Base-by-base conservation (phyloP, 2,888 invertebrate genomes). In the Boloria euphrosyne region DNA sequence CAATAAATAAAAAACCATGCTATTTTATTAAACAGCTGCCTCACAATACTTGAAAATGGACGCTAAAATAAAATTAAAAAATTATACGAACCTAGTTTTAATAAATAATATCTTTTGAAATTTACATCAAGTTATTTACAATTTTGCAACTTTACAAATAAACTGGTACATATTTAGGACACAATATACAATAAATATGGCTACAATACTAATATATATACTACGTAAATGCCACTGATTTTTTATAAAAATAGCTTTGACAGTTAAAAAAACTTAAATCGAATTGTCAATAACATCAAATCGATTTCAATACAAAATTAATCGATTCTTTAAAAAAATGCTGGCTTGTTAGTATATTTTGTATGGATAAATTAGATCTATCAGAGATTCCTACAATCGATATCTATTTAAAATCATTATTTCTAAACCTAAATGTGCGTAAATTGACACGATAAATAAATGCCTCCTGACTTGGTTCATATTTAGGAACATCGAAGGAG, bases 401-500 rank as follows among this genome's bases (percentile, higher is more conserved):
- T 52, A 52, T 7, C n/a, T n/a, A 44, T 55, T 18, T 43, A 13
- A 47, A 13, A 31, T 54, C 38, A 43, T 43, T 50, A 17, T 13
- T 17, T 38, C 6, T 43, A 49, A 10, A 38, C 7, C 31, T 38
- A 60, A 52, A 46, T 47, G 22, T 55, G 55, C 18, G 44, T 44
- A 18, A 44, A 55, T 57, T n/a, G n/a, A 57, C 22, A 22, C n/a
- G 5, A 50, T 50, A 44, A 16, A 22, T 18, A 57, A 38, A 50
- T 51, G 43, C 50, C 49, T 51, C 31, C 54, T 16, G 55, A 50
- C 55, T 57, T 49, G 44, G 31, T 55, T 57, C 27, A 53, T 47
- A 46, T 51, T 43, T 64, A 64, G 63, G 63, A 64, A 64, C 63
- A 57, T 51, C 16, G 16, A 16, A 49, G 57, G 57, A 64, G 55